Evolutionary conservation across 2,888 invertebrate genomes (phyloP).

Genomic region (Tenthredo mesomela): DNA sequence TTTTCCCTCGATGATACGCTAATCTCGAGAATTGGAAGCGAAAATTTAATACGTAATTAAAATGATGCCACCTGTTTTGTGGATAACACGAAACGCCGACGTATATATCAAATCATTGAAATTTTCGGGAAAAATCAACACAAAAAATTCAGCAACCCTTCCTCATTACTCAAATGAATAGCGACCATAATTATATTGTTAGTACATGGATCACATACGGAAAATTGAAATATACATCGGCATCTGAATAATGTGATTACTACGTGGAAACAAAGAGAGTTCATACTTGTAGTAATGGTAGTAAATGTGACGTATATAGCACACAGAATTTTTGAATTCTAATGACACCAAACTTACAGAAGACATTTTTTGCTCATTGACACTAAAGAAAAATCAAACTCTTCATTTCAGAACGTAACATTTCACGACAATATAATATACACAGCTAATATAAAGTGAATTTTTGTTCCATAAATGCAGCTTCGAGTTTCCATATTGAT

Average conservation of each 20-base stretch:
- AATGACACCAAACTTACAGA: slow-evolving; percentile 5
- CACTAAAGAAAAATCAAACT: slow-evolving; percentile 8
- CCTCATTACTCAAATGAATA: neutral
- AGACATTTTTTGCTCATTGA: neutral
- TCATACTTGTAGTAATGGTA: neutral
- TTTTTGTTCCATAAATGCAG: neutral
- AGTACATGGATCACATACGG: neutral
- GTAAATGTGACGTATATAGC: slow-evolving; percentile 1
- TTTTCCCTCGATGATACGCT: neutral
- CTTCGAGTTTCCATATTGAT: neutral
- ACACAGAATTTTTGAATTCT: slow-evolving; percentile 6
- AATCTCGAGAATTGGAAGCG: neutral
- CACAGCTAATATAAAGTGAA: neutral
- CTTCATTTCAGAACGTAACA: neutral
- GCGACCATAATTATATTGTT: neutral
- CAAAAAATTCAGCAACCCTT: neutral
- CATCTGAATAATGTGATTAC: neutral
- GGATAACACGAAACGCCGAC: slow-evolving; percentile 14
- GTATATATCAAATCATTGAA: neutral
- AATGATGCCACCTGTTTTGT: slow-evolving; percentile 4
- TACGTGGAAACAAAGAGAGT: neutral
- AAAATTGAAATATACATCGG: slow-evolving; percentile 17
- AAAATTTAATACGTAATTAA: neutral
- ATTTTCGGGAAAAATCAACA: neutral
- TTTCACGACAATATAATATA: neutral